phyloP scores from a whole-genome alignment of 2,888 invertebrate species.

The Aethes cnicana region DNA sequence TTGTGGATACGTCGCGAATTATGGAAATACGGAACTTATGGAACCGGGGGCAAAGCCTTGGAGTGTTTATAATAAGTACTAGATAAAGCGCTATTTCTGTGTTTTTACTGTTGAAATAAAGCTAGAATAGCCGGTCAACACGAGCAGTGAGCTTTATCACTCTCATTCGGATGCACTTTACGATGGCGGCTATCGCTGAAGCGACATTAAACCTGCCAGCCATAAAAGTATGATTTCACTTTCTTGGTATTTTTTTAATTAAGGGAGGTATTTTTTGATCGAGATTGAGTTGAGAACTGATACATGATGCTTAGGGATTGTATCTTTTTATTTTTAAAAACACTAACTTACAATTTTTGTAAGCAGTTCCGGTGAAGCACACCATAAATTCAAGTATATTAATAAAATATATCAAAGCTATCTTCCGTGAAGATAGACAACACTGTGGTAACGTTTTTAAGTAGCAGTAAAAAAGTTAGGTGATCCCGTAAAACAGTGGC shows the following conservation, averaged over 20 bases:
- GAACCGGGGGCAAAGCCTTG: not conserved
- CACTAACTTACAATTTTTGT: not conserved
- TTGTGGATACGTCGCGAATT: too few species aligned
- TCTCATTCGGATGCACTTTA: conserved; percentile 46
- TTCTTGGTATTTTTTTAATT: too few species aligned
- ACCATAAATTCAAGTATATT: conserved; percentile 22
- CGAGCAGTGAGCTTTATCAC: conserved; percentile 43
- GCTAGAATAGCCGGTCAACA: conserved; percentile 34
- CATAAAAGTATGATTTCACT: conserved; percentile 16
- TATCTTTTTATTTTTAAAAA: too few species aligned
- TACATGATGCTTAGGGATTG: too few species aligned
- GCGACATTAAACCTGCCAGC: conserved; percentile 41
- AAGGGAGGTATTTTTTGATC: too few species aligned
- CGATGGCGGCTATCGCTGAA: conserved; percentile 40
- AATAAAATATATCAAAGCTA: conserved; percentile 20
- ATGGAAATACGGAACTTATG: not conserved
- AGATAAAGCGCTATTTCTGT: not conserved
- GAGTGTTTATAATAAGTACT: too few species aligned
- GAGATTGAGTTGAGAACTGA: too few species aligned
- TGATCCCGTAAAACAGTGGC: conserved; percentile 24
- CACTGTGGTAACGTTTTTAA: conserved; percentile 17
- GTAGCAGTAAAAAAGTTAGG: conserved; percentile 23
- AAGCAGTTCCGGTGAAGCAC: not conserved
- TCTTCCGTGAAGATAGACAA: conserved; percentile 11
- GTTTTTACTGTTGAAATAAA: conserved; percentile 10